Base-by-base conservation (phyloP, 2,113 vertebrate genomes). In the Macaca nemestrina region DNA sequence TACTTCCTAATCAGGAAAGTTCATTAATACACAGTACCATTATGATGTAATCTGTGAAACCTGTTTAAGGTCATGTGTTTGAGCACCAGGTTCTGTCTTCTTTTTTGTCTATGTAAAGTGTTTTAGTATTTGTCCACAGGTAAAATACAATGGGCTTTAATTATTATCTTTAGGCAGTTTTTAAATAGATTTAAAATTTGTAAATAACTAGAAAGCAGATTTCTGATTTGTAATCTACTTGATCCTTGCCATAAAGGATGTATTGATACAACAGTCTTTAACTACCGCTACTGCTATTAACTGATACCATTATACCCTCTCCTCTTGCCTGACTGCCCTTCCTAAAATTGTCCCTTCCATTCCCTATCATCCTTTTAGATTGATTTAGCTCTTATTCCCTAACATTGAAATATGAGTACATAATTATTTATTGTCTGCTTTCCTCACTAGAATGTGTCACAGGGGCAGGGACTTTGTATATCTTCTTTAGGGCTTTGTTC, bases 81-180 rank as follows among this genome's bases (percentile, higher is more conserved):
- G 43, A 76, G 32, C 13, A 76, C 30, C 23, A 94, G 5, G 27
- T 57, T 85, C 30, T 83, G 0, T 52, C 2, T 40, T 59, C 16
- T 50, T 55, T 30, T 57, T 50, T 30, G 43, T 87, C 59, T 40
- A 0, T 68, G 6, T 68, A 17, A 82, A 87, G 6, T 89, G 27
- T 92, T 89, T 89, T 52, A 88, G 12, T n/a, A 43, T 73, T 97
- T 96, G n/a, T 79, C 40, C 18, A 64, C 48, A 84, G 43, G 96
- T 48, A 92, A 96, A 82, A 76, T 81, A 43, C 17, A 75, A 0
- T 70, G 17, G 55, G 23, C 45, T 79, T 97, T 88, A 85, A 64
- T 38, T 78, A 8, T 81, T 85, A 40, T 52, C 23, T 84, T 95
- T 13, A 86, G 88, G 16, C 43, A 67, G 9, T 10, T 96, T 95